Percentiles rank a stretch among this genome's conserved stretches.
These are phyloP conservation scores for Strix aluco DNA, from an alignment of 2,113 vertebrate genomes.

Conservation along the genomic window DNA sequence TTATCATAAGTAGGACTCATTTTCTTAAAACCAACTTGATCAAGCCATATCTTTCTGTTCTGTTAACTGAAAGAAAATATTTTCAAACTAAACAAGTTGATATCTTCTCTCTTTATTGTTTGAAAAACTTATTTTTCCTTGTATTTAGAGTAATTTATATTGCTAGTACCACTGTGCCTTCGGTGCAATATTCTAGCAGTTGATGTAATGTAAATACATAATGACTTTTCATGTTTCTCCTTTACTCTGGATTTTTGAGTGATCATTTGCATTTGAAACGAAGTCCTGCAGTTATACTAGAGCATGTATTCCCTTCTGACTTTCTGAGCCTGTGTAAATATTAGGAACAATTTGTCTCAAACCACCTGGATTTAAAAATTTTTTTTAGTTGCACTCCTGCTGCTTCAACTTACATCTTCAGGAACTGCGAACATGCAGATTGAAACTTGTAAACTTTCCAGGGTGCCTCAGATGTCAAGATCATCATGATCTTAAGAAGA, in stretches of 20 bases:
- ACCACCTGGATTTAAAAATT: background rate
- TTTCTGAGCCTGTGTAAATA: background rate
- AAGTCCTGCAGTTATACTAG: background rate
- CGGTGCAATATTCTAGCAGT: background rate
- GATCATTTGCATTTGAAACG: background rate
- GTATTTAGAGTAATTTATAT: background rate
- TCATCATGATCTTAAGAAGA: background rate
- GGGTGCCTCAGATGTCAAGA: background rate
- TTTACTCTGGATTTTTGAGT: background rate
- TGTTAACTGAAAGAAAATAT: background rate
- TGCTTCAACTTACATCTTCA: background rate
- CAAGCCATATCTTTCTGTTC: background rate
- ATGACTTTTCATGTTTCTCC: background rate
- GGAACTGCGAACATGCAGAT: background rate
- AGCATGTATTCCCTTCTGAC: background rate
- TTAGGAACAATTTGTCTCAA: background rate
- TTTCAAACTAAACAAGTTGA: background rate
- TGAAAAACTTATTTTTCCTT: background rate
- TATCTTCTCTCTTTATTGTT: background rate
- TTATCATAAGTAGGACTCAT: background rate
- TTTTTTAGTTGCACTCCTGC: background rate
- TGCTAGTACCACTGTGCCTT: background rate
- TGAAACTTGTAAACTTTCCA: background rate
- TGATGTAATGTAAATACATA: background rate
- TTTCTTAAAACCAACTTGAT: background rate